phyloP scores from a whole-genome alignment of 2,888 invertebrate species.

The Papilio demoleus region DNA sequence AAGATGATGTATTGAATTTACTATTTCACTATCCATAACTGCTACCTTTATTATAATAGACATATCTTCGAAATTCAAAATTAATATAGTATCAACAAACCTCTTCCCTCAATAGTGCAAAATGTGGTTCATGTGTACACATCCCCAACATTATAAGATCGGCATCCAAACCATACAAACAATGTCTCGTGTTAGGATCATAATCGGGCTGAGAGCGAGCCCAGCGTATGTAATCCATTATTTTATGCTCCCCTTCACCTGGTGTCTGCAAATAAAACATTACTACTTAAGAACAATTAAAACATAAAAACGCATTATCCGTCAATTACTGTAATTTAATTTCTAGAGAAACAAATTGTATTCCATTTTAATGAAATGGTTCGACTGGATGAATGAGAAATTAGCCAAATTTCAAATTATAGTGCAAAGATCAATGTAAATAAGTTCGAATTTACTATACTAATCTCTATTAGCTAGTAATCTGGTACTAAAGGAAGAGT shows the following conservation, averaged over 20 bases:
- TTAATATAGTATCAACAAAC: constrained; percentile 68
- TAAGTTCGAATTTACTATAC: no score
- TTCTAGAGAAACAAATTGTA: no score
- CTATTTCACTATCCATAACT: no score
- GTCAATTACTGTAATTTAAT: no score
- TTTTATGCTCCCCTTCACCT: constrained; percentile 99
- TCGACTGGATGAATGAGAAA: no score
- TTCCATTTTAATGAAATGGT: no score
- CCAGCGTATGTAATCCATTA: constrained; percentile 98
- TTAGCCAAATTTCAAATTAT: no score
- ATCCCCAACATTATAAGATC: constrained; percentile 98
- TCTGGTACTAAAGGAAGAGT: no score
- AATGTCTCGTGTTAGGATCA: constrained; percentile 96
- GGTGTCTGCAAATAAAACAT: constrained; percentile 86
- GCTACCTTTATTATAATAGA: no score
- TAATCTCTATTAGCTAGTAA: no score
- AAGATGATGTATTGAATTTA: no score
- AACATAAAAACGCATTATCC: constrained; percentile 37
- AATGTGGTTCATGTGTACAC: constrained; percentile 97
- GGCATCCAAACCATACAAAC: constrained; percentile 98
- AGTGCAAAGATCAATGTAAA: no score
- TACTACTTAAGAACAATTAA: constrained; percentile 16
- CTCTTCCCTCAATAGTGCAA: constrained; percentile 97
- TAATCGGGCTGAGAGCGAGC: constrained; percentile 92
- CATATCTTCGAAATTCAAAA: not conserved